Base-by-base conservation (phyloP, 1,140 invertebrate genomes). In the Drosophila pseudoananassae region DNA sequence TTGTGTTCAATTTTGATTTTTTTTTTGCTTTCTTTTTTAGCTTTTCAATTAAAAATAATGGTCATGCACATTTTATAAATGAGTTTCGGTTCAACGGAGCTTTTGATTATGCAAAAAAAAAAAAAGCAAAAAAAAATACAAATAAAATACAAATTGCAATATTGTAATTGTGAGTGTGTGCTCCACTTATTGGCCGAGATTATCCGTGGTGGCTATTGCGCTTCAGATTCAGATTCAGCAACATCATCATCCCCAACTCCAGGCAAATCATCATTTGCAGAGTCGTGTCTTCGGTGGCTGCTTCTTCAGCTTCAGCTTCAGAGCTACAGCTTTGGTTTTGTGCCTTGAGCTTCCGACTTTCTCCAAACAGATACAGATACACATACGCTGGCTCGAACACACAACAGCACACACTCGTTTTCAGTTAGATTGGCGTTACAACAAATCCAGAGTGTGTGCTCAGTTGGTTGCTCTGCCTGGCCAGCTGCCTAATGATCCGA, bases 281-380 rank as follows among this genome's bases (percentile, higher is more conserved):
- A 36, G 72, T 60, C 47, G 55, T 61, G 70, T 73, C 59, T 74
- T 57, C 59, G 17, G 56, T 57, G 43, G 75, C 50, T 70, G 82
- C 83, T 82, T 88, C 83, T 87, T 87, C 78, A 78, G 77, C 65
- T 80, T 61, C 38, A 43, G 38, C 43, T 51, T 76, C 43, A 55
- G 61, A 46, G 43, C 17, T 51, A 59, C 63, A 69, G 71, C 52
- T 76, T 43, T 17, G 15, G 73, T 36, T 73, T 61, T 72, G 29
- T 75, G 71, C 72, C 83, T 53, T 60, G 75, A 74, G 83, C 83
- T 87, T 87, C 83, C 83, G 83, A 87, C 83, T 87, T 87, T 87
- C 83, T 87, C 82, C 78, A 74, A 58, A 81, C 64, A 75, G 40
- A 61, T 25, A 56, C 10, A 33, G 17, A 46, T 46, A 68, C 58